phyloP scores from a whole-genome alignment of 2,113 vertebrate species.

The Bubo scandiacus region DNA sequence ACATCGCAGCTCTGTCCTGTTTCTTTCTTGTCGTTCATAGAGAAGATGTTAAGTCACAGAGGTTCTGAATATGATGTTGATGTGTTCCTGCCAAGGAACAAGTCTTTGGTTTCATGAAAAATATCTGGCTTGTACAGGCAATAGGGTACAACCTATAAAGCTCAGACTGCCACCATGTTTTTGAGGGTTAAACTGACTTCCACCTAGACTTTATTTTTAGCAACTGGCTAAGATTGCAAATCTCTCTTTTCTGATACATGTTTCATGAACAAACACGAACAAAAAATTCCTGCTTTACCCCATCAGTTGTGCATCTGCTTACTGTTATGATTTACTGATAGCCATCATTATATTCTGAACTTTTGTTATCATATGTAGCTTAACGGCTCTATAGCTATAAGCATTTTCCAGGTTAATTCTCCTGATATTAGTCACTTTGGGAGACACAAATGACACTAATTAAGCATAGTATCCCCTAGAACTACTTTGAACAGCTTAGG shows the following conservation, averaged over 20 bases:
- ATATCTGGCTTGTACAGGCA: neutral
- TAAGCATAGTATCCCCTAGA: neutral
- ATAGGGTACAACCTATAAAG: neutral
- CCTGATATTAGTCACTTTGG: neutral
- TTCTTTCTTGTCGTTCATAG: neutral
- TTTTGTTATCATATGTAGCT: neutral
- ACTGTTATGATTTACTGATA: neutral
- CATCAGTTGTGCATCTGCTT: neutral
- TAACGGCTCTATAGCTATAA: neutral
- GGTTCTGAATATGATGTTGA: neutral
- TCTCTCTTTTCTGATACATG: neutral
- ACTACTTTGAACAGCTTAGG: neutral
- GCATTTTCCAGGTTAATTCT: neutral
- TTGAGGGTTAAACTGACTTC: neutral
- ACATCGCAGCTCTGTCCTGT: neutral
- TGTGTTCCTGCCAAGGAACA: neutral
- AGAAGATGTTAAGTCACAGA: neutral
- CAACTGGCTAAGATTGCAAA: neutral
- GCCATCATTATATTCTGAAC: neutral
- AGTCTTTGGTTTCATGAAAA: neutral
- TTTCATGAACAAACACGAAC: neutral
- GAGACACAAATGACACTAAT: neutral
- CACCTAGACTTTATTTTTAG: neutral
- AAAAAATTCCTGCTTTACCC: neutral
- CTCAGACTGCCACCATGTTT: neutral